A percentile compares a stretch with the other conserved stretches of the same genome.
Evolutionary conservation across 2,888 invertebrate genomes (phyloP).

Genomic region (Callimorpha dominula): DNA sequence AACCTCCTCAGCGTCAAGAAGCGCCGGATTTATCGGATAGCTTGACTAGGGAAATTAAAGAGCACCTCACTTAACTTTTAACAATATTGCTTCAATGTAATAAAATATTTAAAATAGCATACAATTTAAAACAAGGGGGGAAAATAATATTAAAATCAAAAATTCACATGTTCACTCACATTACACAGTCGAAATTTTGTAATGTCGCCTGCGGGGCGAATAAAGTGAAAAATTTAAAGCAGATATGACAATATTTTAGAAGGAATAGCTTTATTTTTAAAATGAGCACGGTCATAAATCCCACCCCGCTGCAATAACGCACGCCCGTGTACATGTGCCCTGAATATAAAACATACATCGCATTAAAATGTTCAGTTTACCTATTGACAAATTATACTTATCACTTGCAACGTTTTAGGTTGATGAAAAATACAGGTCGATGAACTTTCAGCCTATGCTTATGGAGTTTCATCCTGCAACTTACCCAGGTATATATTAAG

Average conservation of each 20-base stretch:
- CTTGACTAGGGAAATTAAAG: background rate
- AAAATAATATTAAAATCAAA: constrained; percentile 62
- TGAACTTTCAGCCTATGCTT: constrained; percentile 27
- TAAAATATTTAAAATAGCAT: constrained; percentile 25
- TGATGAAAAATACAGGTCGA: constrained; percentile 47
- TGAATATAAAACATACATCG: constrained; percentile 77
- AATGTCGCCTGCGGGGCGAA: constrained; percentile 78
- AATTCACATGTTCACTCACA: constrained; percentile 69
- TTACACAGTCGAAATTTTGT: constrained; percentile 69
- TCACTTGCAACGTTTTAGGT: constrained; percentile 51
- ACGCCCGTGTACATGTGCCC: constrained; percentile 70
- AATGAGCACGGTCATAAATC: constrained; percentile 81
- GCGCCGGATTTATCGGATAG: no score
- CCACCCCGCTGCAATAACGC: constrained; percentile 79
- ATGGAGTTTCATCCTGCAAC: constrained; percentile 34
- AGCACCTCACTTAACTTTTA: background rate
- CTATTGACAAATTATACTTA: constrained; percentile 62
- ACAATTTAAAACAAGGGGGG: constrained; percentile 33
- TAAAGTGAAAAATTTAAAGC: constrained; percentile 85
- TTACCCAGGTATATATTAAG: constrained; percentile 24
- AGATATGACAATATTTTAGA: constrained; percentile 85
- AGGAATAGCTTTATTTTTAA: constrained; percentile 85
- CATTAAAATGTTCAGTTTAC: constrained; percentile 68
- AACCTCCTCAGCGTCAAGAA: no score
- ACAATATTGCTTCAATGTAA: background rate